Evolutionary conservation across 2,888 invertebrate genomes (phyloP), one percentile per base, ranked within the genome.

Genomic region (Philereme vetulata): DNA sequence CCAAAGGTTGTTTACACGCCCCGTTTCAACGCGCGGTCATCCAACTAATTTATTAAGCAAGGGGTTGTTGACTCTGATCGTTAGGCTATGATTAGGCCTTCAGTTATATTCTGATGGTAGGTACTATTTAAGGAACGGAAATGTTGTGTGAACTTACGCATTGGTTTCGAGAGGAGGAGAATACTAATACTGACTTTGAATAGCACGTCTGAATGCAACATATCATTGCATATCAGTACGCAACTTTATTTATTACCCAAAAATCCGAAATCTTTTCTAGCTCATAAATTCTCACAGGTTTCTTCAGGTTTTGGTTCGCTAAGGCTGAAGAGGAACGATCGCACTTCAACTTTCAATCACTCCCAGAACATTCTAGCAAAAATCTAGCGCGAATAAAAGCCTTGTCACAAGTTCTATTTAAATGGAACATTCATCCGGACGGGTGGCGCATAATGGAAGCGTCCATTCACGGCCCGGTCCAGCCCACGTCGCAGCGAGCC

Each of bases 371-470:
- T 56, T 50, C 56, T 52, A 36, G 46, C 43, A 56, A 48, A 56
- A 60, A 43, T 48, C 44, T 36, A 48, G 51, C 42, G 4, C 50
- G 56, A 55, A 58, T 54, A 61, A 59, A 60, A 53, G 62, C 50
- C 36, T 51, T 51, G 34, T 47, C 54, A 51, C 46, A 56, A 48
- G 62, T 56, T 49, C 54, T 44, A 63, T 63, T 57, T 61, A 63
- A 61, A 51, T 51, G 54, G 56, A 52, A 58, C 57, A 58, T 57
- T 58, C 55, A 52, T 59, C 56, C 51, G 38, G 44, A 49, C 57
- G 50, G 40, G 51, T 46, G 50, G 35, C 40, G 58, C 36, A 53
- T 56, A 62, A 62, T 62, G 59, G 55, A 54, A 51, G 54, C 33
- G 46, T 50, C 62, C 40, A 58, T 58, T 58, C 62, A 62, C 46